phyloP scores from a whole-genome alignment of 1,140 invertebrate species.

The Sitophilus oryzae region DNA sequence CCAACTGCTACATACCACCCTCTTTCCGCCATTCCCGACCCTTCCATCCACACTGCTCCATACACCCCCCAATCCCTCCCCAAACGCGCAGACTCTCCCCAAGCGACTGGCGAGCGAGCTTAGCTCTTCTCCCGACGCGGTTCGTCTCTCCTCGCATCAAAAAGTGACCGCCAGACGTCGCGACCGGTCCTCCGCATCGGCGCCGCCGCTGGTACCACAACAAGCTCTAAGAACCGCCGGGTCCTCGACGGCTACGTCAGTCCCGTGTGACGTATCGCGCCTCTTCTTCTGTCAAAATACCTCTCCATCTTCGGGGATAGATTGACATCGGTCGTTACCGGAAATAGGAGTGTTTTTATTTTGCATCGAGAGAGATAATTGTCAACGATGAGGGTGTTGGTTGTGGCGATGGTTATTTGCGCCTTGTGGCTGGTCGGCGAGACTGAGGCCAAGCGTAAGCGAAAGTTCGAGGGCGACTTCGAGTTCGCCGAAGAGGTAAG shows the following conservation, averaged over 20 bases:
- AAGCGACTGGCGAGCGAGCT: not conserved
- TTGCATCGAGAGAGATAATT: not conserved
- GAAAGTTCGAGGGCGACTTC: slow-evolving; percentile 63
- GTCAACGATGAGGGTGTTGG: slow-evolving; percentile 34
- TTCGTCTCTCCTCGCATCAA: not conserved
- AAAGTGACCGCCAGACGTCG: not conserved
- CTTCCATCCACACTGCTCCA: not conserved
- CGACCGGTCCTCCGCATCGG: too few relatives aligned
- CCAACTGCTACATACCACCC: not conserved
- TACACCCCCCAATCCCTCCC: not conserved
- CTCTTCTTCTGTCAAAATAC: too few relatives aligned
- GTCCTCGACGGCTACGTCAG: too few relatives aligned
- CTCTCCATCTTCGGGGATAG: too few relatives aligned
- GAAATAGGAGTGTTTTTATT: not conserved
- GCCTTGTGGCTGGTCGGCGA: slow-evolving; percentile 41
- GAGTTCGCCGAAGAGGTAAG: slow-evolving; percentile 65
- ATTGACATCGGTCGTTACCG: not conserved
- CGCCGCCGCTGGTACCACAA: too few relatives aligned
- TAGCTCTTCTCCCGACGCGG: not conserved
- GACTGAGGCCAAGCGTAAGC: slow-evolving; percentile 51
- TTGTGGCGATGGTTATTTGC: slow-evolving; percentile 45
- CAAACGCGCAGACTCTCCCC: not conserved
- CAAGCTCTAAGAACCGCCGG: too few relatives aligned
- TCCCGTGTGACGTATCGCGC: too few relatives aligned
- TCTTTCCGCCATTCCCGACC: not conserved